Evolutionary conservation across 2,888 invertebrate species (phyloP).

Genomic region (Aphodius granarius): DNA sequence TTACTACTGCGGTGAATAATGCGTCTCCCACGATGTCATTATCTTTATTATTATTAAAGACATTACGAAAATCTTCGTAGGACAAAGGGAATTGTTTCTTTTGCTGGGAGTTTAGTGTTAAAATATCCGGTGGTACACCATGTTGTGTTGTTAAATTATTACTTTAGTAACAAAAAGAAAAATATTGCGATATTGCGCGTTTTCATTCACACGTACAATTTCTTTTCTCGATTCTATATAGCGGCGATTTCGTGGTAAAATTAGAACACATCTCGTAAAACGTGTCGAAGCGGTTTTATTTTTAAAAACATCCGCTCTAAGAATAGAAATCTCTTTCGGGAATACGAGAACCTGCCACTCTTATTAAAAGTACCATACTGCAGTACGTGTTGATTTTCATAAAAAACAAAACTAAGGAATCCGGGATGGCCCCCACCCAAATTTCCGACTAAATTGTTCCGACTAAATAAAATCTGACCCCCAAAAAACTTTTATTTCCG

Average conservation of each 20-base stretch:
- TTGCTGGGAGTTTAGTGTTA: not conserved
- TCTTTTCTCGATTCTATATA: not conserved
- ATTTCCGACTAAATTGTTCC: no score
- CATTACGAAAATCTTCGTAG: conserved; percentile 32
- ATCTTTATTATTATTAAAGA: conserved; percentile 32
- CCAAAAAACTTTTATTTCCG: no score
- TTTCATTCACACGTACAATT: not conserved
- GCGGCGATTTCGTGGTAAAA: not conserved
- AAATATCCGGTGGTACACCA: no score
- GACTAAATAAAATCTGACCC: no score
- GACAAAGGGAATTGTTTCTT: conserved; percentile 13
- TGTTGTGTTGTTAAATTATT: no score
- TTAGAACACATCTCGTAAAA: conserved; percentile 7
- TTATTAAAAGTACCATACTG: not conserved
- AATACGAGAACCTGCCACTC: not conserved
- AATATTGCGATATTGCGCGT: not conserved
- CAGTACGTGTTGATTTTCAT: not conserved
- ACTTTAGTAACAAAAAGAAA: conserved; percentile 1
- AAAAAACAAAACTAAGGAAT: no score
- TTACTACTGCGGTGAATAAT: conserved; percentile 27
- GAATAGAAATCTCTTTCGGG: not conserved
- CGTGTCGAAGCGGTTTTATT: conserved; percentile 12
- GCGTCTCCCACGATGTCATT: conserved; percentile 33
- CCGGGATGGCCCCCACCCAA: no score
- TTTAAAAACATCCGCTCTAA: conserved; percentile 14